phyloP scores from a whole-genome alignment of 2,888 invertebrate genomes.

The Meloe dianella region DNA sequence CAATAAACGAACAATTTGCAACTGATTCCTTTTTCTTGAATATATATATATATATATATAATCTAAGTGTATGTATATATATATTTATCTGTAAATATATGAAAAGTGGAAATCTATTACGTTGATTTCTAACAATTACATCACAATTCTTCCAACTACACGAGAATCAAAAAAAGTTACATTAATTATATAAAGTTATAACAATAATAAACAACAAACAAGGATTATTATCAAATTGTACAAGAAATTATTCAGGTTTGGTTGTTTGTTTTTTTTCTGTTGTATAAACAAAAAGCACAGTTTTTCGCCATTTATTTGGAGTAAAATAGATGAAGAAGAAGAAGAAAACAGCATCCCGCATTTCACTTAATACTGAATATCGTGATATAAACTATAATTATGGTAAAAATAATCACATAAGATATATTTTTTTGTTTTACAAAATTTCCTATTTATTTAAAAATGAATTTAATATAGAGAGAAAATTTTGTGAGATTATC shows the following conservation, averaged over 20 bases:
- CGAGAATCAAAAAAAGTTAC: conserved; percentile 6
- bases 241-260: background rate
- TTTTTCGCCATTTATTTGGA: background rate
- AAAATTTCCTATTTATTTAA: too few species aligned
- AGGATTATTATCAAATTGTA: background rate
- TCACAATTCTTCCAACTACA: conserved; percentile 39
- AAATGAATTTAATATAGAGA: too few species aligned
- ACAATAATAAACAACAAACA: conserved; percentile 4
- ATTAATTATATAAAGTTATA: background rate
- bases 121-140: conserved; percentile 54
- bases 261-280: background rate
- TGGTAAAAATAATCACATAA: conserved; percentile 4
- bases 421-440: background rate
- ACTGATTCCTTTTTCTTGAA: background rate
- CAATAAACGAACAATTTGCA: conserved; percentile 8
- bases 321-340: conserved; percentile 4
- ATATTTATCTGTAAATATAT: conserved; percentile 43
- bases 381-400: too few species aligned
- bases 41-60: too few species aligned
- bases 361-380: conserved; percentile 30
- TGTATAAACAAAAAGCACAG: background rate
- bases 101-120: conserved; percentile 52
- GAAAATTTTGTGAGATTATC: background rate
- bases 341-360: conserved; percentile 17
- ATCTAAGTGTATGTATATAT: too few species aligned